phyloP scores from a whole-genome alignment of 2,888 invertebrate species.

The Deladenus siricidicola region DNA sequence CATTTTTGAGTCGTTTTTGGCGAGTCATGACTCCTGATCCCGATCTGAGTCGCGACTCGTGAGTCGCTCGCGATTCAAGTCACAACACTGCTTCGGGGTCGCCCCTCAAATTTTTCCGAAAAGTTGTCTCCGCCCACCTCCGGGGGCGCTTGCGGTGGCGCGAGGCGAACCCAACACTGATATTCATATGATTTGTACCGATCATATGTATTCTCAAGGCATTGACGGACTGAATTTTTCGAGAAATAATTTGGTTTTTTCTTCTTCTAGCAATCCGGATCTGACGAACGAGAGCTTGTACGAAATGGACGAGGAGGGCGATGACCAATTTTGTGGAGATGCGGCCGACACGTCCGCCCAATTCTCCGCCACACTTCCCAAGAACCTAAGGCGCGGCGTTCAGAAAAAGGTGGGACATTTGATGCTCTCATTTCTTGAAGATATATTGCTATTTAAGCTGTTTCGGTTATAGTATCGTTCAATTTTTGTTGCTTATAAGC shows the following conservation, averaged over 20 bases:
- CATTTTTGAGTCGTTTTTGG: too few species aligned
- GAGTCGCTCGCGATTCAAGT: too few species aligned
- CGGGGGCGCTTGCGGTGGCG: too few species aligned
- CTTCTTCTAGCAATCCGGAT: slow-evolving; percentile 27
- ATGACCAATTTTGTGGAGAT: slow-evolving; percentile 1
- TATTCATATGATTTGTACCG: too few species aligned
- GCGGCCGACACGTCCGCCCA: not conserved
- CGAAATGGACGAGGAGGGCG: slow-evolving; percentile 8
- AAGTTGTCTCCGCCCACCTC: too few species aligned
- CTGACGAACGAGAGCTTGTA: slow-evolving; percentile 20
- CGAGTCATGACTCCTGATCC: too few species aligned
- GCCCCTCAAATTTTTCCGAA: too few species aligned
- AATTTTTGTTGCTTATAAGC: not conserved
- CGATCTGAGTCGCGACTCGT: too few species aligned
- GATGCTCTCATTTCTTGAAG: too few species aligned
- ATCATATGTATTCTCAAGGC: too few species aligned
- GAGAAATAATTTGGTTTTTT: not conserved
- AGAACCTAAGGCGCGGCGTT: slow-evolving; percentile 30
- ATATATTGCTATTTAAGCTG: slow-evolving; percentile 1
- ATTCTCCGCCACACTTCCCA: slow-evolving; percentile 29
- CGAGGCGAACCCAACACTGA: too few species aligned
- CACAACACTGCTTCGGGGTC: too few species aligned
- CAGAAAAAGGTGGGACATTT: slow-evolving; percentile 37
- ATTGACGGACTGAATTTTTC: not conserved
- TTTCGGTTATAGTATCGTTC: not conserved